phyloP scores from a whole-genome alignment of 2,797 vertebrate genomes.

The Mallotus villosus region DNA sequence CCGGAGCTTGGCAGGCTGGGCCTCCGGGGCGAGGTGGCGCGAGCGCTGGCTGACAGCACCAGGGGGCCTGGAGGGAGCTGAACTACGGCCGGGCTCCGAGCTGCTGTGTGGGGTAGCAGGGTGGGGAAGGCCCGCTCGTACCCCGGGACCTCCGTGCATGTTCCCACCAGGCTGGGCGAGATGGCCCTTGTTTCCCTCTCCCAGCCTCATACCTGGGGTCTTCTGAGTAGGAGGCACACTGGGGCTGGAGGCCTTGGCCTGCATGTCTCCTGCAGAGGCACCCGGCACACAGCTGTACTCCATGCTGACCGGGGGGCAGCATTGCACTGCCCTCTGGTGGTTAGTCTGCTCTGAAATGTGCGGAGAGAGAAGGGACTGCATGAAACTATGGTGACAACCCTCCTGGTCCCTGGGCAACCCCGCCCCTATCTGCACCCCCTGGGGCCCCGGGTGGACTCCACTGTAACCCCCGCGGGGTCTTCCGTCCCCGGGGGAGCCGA shows the following conservation, averaged over 20 bases:
- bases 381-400: constrained; percentile 93
- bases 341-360: constrained; percentile 89
- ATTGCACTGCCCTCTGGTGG: constrained; percentile 87
- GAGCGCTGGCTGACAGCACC: constrained; percentile 87
- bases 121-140: constrained; percentile 84
- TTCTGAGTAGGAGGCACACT: constrained; percentile 87
- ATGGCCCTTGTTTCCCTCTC: constrained; percentile 89
- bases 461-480: constrained; percentile 86
- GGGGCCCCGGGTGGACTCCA: constrained; percentile 81
- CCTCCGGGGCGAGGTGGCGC: constrained; percentile 85
- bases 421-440: constrained; percentile 82
- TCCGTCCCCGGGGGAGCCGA: constrained; percentile 80
- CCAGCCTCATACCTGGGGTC: constrained; percentile 85
- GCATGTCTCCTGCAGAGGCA: constrained; percentile 86
- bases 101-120: constrained; percentile 85
- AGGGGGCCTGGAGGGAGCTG: constrained; percentile 80
- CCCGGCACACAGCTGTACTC: constrained; percentile 90
- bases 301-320: constrained; percentile 85
- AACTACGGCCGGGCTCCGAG: constrained; percentile 85
- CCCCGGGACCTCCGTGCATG: constrained; percentile 81
- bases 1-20: constrained; percentile 83
- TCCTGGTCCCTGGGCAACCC: constrained; percentile 84
- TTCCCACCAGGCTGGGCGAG: constrained; percentile 88
- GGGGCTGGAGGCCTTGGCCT: constrained; percentile 90
- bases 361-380: constrained; percentile 93